Evolutionary conservation across 2,888 invertebrate species (phyloP).

Genomic region (Nomada fabriciana): DNA sequence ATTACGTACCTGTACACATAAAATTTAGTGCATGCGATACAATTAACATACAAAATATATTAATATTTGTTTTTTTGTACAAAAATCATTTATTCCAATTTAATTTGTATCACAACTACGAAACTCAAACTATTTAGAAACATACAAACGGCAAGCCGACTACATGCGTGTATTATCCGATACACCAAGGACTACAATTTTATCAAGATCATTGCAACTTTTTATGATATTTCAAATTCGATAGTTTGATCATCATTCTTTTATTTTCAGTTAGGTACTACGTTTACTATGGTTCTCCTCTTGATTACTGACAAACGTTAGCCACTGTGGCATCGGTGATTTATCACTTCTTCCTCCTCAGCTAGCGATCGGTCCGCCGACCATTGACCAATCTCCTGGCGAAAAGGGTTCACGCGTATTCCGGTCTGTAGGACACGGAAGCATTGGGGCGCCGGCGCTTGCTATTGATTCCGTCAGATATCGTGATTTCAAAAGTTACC

Average conservation of each 20-base stretch:
- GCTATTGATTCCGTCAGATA: slow-evolving; percentile 81
- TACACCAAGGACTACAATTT: not conserved
- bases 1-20: not conserved
- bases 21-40: not conserved
- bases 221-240: not conserved
- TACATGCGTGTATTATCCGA: not conserved
- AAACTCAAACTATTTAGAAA: not conserved
- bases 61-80: not conserved
- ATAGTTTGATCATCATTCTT: not conserved
- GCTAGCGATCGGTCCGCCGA: slow-evolving; percentile 40
- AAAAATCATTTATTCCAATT: no score
- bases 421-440: slow-evolving; percentile 59
- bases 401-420: slow-evolving; percentile 64
- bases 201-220: not conserved
- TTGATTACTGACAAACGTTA: not conserved
- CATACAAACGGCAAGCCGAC: not conserved
- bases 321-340: not conserved
- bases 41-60: not conserved
- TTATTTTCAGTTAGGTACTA: not conserved
- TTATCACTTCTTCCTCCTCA: not conserved
- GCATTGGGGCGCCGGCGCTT: slow-evolving; percentile 78
- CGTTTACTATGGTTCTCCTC: not conserved
- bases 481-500: slow-evolving; percentile 79
- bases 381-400: slow-evolving; percentile 51
- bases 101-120: no score